A percentile compares a stretch with the other conserved stretches of the same genome.
Conservation (phyloP, 2,113 vertebrate species). For the Chloropsis cyanopogon region DNA sequence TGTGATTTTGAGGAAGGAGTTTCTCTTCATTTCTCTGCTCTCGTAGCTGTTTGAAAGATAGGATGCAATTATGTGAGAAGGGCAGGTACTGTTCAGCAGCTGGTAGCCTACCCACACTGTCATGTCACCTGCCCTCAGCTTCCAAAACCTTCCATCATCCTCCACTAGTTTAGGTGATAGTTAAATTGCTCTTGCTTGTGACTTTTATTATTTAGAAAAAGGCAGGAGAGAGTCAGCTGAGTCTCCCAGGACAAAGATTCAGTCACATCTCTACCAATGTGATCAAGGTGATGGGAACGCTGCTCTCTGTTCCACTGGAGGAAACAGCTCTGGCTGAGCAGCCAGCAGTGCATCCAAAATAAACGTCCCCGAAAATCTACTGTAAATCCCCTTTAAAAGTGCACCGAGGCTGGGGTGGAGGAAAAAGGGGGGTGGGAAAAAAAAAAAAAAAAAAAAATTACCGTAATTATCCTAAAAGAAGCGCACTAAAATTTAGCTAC, state of each 20-base stretch:
- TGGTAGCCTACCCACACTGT: background rate
- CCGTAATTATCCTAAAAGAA: too few relatives aligned
- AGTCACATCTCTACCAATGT: background rate
- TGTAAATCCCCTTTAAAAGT: too few relatives aligned
- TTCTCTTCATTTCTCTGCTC: background rate
- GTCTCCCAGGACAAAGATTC: background rate
- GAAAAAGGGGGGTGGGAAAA: too few relatives aligned
- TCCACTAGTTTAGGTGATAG: background rate
- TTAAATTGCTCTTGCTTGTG: background rate
- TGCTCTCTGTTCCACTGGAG: background rate
- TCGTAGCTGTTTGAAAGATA: background rate
- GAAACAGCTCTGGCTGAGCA: background rate
- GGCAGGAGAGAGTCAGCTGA: background rate
- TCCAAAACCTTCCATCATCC: background rate
- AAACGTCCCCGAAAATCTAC: too few relatives aligned
- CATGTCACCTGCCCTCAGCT: background rate
- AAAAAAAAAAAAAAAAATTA: too few relatives aligned
- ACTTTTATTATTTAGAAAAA: background rate
- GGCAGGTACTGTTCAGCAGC: background rate
- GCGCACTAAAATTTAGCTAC: too few relatives aligned
- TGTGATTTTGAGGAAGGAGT: background rate
- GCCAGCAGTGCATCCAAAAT: background rate
- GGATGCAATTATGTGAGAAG: background rate
- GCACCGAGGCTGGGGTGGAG: too few relatives aligned
- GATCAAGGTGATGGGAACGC: background rate